phyloP scores from a whole-genome alignment of 2,113 vertebrate genomes.

The Tapirus terrestris region DNA sequence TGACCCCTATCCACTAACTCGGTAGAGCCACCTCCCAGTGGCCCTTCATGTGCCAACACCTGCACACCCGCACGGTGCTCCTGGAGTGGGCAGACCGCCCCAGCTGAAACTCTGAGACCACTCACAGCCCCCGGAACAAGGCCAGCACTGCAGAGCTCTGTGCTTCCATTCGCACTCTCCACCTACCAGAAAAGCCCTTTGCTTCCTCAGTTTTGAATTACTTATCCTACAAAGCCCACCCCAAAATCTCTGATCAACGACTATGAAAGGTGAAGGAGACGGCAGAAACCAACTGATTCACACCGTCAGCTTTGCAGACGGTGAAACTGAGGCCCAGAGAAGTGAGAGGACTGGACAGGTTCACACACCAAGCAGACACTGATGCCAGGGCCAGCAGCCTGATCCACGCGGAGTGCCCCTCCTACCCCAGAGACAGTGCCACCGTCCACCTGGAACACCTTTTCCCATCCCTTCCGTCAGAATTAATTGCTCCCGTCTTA shows the following conservation, averaged over 20 bases:
- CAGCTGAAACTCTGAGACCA: neutral
- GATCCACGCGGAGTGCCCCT: neutral
- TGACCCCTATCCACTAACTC: neutral
- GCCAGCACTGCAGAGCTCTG: neutral
- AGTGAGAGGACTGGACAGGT: neutral
- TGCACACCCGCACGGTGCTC: neutral
- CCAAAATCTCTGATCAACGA: neutral
- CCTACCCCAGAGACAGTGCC: neutral
- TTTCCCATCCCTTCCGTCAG: neutral
- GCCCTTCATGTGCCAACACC: neutral
- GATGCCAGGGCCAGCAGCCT: neutral
- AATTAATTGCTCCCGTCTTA: neutral
- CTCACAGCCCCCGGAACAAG: neutral
- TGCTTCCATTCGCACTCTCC: neutral
- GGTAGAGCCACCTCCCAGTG: neutral
- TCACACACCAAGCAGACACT: neutral
- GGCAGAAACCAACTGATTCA: neutral
- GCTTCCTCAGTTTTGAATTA: neutral
- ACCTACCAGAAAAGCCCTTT: neutral
- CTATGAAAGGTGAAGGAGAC: neutral
- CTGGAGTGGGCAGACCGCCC: neutral
- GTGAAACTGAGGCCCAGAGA: neutral
- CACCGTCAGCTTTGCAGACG: neutral
- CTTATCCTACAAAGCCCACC: neutral
- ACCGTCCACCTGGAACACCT: fast-evolving